Evolutionary conservation across 2,888 invertebrate species (phyloP), one percentile per base, ranked within the genome.

Genomic region (Sericinus montela): DNA sequence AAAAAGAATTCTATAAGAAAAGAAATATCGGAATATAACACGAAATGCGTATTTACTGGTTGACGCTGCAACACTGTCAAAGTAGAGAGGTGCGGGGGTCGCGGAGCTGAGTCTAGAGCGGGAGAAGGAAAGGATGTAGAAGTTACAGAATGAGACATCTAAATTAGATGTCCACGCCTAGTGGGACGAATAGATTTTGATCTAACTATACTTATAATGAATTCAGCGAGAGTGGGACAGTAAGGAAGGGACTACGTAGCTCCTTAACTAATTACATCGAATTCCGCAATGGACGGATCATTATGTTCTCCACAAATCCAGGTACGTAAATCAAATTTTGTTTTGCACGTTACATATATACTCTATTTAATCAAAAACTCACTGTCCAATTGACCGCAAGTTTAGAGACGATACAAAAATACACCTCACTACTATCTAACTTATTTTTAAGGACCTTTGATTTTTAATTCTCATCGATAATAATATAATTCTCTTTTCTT

Each of bases 241-340:
- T 43, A 40, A 44, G 44, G 48, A 45, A 53, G 56, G 58, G 57
- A 54, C 74, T 81, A 80, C 65, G 60, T 64, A 72, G 74, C 75
- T 59, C 73, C 75, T 81, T 80, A 81, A 67, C 63, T 72, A 75
- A 60, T 75, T 79, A 79, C 67, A 64, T 62, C 67, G 70, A 75
- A 72, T 65, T 79, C 82, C 84, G 81, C 64, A 62, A 61, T 82
- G 86, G 86, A 86, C 86, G 86, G 86, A 86, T 76, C 67, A 66
- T 75, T 73, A 56, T 62, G 57, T 65, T 62, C 62, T 62, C 65
- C 63, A 58, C 67, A 66, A 68, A 67, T 65, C 69, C 83, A 85
- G 82, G 83, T 85, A 85, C 83, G 58, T 52, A 59, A 81, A 80
- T 67, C 56, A 74, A 80, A 78, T 63, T 57, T 52, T 46, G n/a